Percentiles rank a stretch among this genome's conserved stretches.
phyloP scores from a whole-genome alignment of 1,140 invertebrate species.

The Pemphigus obesinymphae region DNA sequence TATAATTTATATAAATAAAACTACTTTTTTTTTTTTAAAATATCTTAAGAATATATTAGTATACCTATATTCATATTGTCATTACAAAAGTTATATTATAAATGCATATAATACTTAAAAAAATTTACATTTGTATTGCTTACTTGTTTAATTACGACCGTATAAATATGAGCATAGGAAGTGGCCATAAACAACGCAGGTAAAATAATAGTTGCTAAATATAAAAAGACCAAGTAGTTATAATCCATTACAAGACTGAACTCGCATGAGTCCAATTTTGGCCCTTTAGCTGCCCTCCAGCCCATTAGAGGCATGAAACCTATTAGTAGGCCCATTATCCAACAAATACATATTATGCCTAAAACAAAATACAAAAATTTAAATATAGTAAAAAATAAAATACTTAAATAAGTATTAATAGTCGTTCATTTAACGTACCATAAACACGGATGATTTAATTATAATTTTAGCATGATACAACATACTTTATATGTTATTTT shows the following conservation, averaged over 20 bases:
- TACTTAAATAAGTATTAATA: too few species aligned
- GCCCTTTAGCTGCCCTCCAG: slow-evolving; percentile 66
- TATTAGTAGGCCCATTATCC: slow-evolving; percentile 72
- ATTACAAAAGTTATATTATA: too few species aligned
- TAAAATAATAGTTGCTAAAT: slow-evolving; percentile 81
- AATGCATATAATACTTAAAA: not conserved
- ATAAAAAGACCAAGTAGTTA: slow-evolving; percentile 80
- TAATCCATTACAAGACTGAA: slow-evolving; percentile 85
- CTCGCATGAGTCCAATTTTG: slow-evolving; percentile 59
- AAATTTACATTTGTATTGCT: slow-evolving; percentile 42
- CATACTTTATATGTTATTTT: too few species aligned
- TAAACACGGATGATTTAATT: too few species aligned
- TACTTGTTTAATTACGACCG: slow-evolving; percentile 82
- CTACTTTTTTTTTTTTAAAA: too few species aligned
- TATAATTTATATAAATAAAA: too few species aligned
- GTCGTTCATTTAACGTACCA: too few species aligned
- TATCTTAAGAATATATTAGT: too few species aligned
- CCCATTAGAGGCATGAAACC: slow-evolving; percentile 79
- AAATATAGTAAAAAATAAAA: not conserved
- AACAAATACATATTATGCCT: slow-evolving; percentile 80
- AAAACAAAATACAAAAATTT: slow-evolving; percentile 49
- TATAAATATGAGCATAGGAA: slow-evolving; percentile 84
- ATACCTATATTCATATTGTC: too few species aligned
- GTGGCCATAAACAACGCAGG: slow-evolving; percentile 74
- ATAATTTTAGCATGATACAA: too few species aligned